Base-by-base conservation (phyloP, 2,888 invertebrate species). In the Pristionchus entomophagus region DNA sequence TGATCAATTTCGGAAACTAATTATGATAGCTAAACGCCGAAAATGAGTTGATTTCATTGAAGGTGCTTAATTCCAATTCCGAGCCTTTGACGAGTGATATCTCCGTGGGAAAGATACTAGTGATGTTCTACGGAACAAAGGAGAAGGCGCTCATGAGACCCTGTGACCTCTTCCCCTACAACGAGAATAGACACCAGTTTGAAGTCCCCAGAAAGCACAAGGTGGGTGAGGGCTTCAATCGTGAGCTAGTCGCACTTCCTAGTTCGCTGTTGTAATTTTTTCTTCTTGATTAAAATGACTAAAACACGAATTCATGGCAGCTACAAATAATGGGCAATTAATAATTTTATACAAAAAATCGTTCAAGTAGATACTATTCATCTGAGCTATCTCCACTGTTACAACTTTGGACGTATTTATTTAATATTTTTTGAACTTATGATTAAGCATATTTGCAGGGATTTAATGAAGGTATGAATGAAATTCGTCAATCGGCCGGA, bases 51-150 rank as follows among this genome's bases (percentile, higher is more conserved):
- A 26, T 26, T 10, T 8, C 4, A 10, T 62, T 62, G 29, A 12
- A 91, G 91, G 89, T 91, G 14, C 73, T 87, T 22, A 49, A 65
- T 12, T 41, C 69, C 5, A 69, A 69, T 29, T 69, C 89, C 2
- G 87, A 88, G 83, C 86, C 86, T n/a, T 87, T 86, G 10, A 56
- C 45, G 0, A 87, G 82, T 65, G 89, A 90, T 77, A 88, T 88
- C 2, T 89, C 90, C 14, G 87, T 86, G 10, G 88, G 91, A 14
- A 84, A 90, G 17, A 87, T 91, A 35, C 87, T 88, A 14, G 91
- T 93, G 3, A 87, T 89, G 86, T 93, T 93, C 85, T 93, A 91
- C 86, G 93, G 93, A 35, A 93, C 93, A 1, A 87, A 89, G 17
- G 93, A 93, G 78, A 92, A 89, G 12, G 93, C 91, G 2, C 90